Evolutionary conservation across 2,797 vertebrate species (phyloP).

Genomic region (Allobates femoralis): DNA sequence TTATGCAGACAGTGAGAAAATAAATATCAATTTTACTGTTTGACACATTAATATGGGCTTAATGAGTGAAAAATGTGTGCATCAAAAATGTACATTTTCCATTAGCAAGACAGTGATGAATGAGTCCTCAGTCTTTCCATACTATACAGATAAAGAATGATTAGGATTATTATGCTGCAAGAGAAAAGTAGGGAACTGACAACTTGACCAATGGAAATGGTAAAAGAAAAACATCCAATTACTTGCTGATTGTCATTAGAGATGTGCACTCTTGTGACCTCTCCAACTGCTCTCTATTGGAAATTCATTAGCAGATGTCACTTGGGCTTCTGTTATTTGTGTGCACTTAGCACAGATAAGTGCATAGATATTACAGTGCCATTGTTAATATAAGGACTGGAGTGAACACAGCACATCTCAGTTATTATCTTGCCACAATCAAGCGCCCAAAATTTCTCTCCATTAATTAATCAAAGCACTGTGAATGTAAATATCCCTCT

Average conservation of each 20-base stretch:
- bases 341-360: constrained; percentile 20
- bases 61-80: constrained; percentile 32
- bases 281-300: neutral
- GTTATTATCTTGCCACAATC: neutral
- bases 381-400: neutral
- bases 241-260: constrained; percentile 27
- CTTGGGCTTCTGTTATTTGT: constrained; percentile 24
- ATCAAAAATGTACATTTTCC: constrained; percentile 43
- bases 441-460: neutral
- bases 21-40: constrained; percentile 22
- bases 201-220: constrained; percentile 15
- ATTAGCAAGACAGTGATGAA: constrained; percentile 2
- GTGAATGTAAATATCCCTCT: no score
- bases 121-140: neutral
- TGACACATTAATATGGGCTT: constrained; percentile 9
- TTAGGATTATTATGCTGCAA: constrained; percentile 8
- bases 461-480: neutral
- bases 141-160: neutral
- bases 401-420: neutral
- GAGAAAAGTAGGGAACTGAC: neutral
- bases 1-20: constrained; percentile 24
- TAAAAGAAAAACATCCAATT: neutral
- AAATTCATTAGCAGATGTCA: constrained; percentile 49
- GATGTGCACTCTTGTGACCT: constrained; percentile 2
- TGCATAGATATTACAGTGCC: neutral